Conservation (phyloP, 2,888 invertebrate species). For the Acanthococcus lagerstroemiae region DNA sequence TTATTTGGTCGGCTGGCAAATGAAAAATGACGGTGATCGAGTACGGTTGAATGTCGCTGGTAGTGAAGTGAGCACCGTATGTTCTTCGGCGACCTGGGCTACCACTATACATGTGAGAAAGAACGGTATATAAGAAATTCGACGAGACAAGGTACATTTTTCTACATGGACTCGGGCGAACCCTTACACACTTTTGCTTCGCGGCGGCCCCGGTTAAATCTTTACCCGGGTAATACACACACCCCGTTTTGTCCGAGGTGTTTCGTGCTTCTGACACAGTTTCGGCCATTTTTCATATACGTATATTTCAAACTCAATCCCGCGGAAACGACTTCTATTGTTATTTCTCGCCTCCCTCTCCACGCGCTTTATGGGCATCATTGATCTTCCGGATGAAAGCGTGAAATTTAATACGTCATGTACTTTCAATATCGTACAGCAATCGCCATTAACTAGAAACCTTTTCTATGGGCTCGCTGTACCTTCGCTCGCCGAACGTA, state of each 20-base stretch:
- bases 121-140: no score
- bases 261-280: constrained; percentile 12
- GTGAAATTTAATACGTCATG: neutral
- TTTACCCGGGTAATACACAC: neutral
- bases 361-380: neutral
- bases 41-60: neutral
- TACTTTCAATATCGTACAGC: neutral
- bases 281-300: constrained; percentile 13
- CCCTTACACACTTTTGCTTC: no score
- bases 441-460: neutral
- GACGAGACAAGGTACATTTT: no score
- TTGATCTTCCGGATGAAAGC: neutral
- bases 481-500: neutral
- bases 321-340: constrained; percentile 9
- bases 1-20: neutral
- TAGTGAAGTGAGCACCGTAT: neutral
- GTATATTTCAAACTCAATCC: constrained; percentile 12
- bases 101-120: no score
- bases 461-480: neutral
- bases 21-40: constrained; percentile 1
- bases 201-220: no score
- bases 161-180: no score
- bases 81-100: no score
- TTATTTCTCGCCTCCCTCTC: neutral
- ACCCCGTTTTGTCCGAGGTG: neutral